Base-by-base conservation (phyloP, 2,888 invertebrate genomes). In the Chesias legatella region DNA sequence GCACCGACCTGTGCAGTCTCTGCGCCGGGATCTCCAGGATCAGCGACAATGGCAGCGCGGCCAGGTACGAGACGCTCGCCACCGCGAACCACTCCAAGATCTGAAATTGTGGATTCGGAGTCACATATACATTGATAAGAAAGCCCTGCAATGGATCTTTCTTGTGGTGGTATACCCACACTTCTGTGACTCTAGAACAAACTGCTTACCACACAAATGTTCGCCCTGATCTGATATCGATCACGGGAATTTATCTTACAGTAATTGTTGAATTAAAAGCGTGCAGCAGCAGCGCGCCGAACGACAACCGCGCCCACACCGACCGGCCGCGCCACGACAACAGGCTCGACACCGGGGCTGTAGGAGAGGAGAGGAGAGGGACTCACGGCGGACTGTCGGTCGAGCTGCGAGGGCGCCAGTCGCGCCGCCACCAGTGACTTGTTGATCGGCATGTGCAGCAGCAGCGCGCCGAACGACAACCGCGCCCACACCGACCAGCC, bases 371-470 rank as follows among this genome's bases (percentile, higher is more conserved):
- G n/a, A n/a, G n/a, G n/a, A n/a, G n/a, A n/a, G n/a, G n/a, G n/a
- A 17, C 49, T 53, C 45, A 81, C 83, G 48, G 69, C 75, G 25
- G 68, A 51, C 23, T 56, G 60, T 0, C 80, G 43, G 64, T 77
- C 74, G 25, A 85, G 60, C 56, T 74, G 71, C 28, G 68, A 59
- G 37, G 79, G 73, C 47, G 60, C 53, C 10, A 63, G 64, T 0
- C 78, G 52, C 1, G 69, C 55, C 10, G 76, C 85, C 31, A 84
- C 70, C 50, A 79, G 67, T 43, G 75, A 59, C 66, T 79, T 82
- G 76, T 85, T 79, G 66, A 85, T 60, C 37, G 80, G 75, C 73
- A 86, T 75, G 70, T 86, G 85, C 59, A 85, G 72, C 59, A 86
- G 67, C 51, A 85, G 71, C 49, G 83, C 83, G 48, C 84, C 82